Evolutionary conservation across 1,140 invertebrate species (phyloP).

Genomic region (Ceratosolen fusciceps): DNA sequence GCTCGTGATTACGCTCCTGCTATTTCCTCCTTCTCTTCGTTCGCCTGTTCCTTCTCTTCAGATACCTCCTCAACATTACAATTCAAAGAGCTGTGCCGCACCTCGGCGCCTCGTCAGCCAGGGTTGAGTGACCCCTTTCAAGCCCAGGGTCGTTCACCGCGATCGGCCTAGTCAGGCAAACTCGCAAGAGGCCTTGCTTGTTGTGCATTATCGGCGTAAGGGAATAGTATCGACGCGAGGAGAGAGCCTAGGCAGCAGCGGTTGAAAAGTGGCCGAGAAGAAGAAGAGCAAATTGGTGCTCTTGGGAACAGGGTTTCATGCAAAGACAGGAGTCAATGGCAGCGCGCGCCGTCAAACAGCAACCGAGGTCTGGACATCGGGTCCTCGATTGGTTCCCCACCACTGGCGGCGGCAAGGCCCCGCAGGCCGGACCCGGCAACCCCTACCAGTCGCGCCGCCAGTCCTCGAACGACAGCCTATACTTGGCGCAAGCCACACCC

Average conservation of each 20-base stretch:
- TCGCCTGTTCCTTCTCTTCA: too few species aligned
- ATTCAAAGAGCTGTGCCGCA: too few species aligned
- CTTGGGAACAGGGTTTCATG: constrained; percentile 65
- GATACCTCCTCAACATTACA: too few species aligned
- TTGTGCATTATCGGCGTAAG: constrained; percentile 12
- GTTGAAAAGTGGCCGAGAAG: constrained; percentile 70
- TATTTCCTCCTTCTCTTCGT: too few species aligned
- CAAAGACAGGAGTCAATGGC: constrained; percentile 60
- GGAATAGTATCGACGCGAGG: constrained; percentile 31
- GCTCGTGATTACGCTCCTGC: constrained; percentile 26
- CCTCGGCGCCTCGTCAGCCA: neutral
- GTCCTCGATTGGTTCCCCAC: constrained; percentile 58
- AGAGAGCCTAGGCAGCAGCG: constrained; percentile 48
- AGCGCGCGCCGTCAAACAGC: constrained; percentile 52
- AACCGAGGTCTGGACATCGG: constrained; percentile 46
- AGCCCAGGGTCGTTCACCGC: constrained; percentile 28
- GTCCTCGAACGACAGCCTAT: constrained; percentile 57
- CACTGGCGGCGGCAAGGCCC: constrained; percentile 12
- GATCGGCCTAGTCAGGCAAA: neutral
- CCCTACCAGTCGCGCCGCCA: constrained; percentile 57
- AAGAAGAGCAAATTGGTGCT: constrained; percentile 73
- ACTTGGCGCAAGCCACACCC: constrained; percentile 62
- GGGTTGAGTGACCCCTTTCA: constrained; percentile 43
- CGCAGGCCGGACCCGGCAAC: constrained; percentile 49
- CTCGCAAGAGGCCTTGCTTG: constrained; percentile 16